phyloP scores from a whole-genome alignment of 2,888 invertebrate genomes.

The Campoplex nolae region DNA sequence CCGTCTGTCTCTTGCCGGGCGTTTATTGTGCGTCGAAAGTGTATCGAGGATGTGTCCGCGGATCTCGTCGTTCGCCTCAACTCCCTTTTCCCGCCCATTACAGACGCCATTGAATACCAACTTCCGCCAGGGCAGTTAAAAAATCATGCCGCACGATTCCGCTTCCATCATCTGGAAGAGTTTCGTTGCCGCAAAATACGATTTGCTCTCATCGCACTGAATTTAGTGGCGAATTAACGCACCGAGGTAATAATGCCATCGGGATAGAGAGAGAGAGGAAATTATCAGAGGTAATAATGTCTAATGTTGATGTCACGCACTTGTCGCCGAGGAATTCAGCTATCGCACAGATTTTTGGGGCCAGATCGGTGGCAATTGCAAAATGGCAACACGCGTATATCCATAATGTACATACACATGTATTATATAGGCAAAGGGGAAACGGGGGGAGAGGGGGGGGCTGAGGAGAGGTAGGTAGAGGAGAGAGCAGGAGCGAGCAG shows the following conservation, averaged over 20 bases:
- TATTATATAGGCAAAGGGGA: neutral
- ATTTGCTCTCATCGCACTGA: neutral
- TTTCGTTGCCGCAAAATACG: neutral
- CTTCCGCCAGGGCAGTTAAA: slow-evolving; percentile 54
- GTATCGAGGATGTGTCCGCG: slow-evolving; percentile 63
- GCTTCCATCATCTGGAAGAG: neutral
- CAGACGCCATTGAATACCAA: slow-evolving; percentile 64
- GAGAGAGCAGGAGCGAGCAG: slow-evolving; percentile 78
- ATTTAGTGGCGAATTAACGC: neutral
- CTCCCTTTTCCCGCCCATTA: slow-evolving; percentile 36
- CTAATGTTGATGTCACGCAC: slow-evolving; percentile 17
- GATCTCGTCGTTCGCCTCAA: slow-evolving; percentile 64
- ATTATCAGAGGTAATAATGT: neutral
- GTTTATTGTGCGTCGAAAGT: slow-evolving; percentile 55
- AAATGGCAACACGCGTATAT: neutral
- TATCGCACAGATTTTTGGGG: slow-evolving; percentile 81
- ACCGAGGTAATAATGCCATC: neutral
- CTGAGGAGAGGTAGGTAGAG: neutral
- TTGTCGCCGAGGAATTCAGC: slow-evolving; percentile 75
- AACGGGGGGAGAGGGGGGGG: neutral
- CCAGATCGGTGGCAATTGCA: slow-evolving; percentile 69
- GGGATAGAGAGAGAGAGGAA: no score
- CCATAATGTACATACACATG: slow-evolving; percentile 9
- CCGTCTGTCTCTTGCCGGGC: slow-evolving; percentile 37
- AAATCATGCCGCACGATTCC: slow-evolving; percentile 47